Percentiles rank a stretch among this genome's conserved stretches.
Conservation (phyloP, 2,888 invertebrate genomes). For the Spodoptera littoralis region DNA sequence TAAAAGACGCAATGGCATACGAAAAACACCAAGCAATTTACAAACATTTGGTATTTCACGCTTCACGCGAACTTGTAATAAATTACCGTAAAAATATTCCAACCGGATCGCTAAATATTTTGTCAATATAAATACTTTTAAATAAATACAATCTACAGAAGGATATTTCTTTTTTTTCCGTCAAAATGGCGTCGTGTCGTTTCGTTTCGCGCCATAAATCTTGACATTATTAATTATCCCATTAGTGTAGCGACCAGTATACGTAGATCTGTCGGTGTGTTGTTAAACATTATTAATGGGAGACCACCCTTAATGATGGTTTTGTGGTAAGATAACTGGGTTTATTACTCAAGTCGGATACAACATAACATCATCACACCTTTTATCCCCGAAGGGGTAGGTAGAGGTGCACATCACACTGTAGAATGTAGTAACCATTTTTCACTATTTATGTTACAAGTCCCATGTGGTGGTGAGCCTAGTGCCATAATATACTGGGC, state of each 20-base stretch:
- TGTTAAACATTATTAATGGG: conserved; percentile 46
- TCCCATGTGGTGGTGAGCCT: too few species aligned
- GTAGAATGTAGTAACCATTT: too few species aligned
- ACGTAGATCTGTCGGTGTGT: conserved; percentile 45
- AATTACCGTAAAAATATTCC: conserved; percentile 35
- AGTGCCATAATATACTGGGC: too few species aligned
- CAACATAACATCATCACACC: too few species aligned
- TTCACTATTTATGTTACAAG: too few species aligned
- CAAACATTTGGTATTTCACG: conserved; percentile 5
- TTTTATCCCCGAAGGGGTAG: too few species aligned
- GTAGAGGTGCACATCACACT: too few species aligned
- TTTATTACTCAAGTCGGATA: too few species aligned
- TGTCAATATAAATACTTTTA: conserved; percentile 12
- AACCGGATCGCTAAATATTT: conserved; percentile 24
- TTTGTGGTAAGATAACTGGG: not conserved
- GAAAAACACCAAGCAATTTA: not conserved
- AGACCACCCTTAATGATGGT: conserved; percentile 50
- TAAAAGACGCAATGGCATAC: too few species aligned
- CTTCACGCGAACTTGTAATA: conserved; percentile 8
- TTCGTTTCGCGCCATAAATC: conserved; percentile 65
- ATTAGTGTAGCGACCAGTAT: conserved; percentile 48
- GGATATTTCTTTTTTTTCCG: conserved; percentile 38
- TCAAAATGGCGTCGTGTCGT: conserved; percentile 49
- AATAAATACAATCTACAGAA: conserved; percentile 17
- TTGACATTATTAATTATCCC: conserved; percentile 64